Evolutionary conservation across 1,140 invertebrate species (phyloP), one percentile per base, ranked within the genome.

Genomic region (Cyclina sinensis): DNA sequence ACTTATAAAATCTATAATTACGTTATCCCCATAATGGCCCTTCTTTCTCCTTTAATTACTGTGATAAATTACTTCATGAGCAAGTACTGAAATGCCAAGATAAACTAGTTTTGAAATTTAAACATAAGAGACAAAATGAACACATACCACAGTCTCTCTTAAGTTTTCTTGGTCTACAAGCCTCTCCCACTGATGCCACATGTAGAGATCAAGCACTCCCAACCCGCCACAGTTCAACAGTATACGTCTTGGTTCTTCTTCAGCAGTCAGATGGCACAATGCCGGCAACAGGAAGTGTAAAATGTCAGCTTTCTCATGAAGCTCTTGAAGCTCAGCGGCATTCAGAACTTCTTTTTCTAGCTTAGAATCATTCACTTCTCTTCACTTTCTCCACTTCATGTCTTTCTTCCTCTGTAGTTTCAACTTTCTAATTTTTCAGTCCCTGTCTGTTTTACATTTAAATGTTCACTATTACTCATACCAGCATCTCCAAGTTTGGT

Each of bases 251-350:
- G 86, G 78, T 4, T 74, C 37, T 30, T 88, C 86, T 24, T 88
- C 86, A 1, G 86, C 80, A 39, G 86, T 88, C 2, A 88, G 37
- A 59, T 88, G 86, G 54, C 86, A 88, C 32, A 81, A 48, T 24
- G 78, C 86, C 14, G 86, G 86, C n/a, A 88, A 62, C 35, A 88
- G 51, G 39, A 81, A 88, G n/a, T 83, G 68, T 27, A 88, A 57
- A 46, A 88, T 88, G 30, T 88, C 86, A 16, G 62, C 85, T 43
- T 68, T 79, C 9, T 46, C 32, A 70, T 87, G 85, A n/a, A 87
- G 39, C 18, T 87, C 85, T 27, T 79, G 74, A 32, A 87, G 59
- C 24, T 87, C 85, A 18, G 78, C 85, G n/a, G 27, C 76, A 48
- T 51, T 80, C 16, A 87, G 39, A n/a, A 87, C 62, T 54, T 87